Evolutionary conservation across 2,113 vertebrate species (phyloP).

Genomic region (Drymodes brunneopygia): DNA sequence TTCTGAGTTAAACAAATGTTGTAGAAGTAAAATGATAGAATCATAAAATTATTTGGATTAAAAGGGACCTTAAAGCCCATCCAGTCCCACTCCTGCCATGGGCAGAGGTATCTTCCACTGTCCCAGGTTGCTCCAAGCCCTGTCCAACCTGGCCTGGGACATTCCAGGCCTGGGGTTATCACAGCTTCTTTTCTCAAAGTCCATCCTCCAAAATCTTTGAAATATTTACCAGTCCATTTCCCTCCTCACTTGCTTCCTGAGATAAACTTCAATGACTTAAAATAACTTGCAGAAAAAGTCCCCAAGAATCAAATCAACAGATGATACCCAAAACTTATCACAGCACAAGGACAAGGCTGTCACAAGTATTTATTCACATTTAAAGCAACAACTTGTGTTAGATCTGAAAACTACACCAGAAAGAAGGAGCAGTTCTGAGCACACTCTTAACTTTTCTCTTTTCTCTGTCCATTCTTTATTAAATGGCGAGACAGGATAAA

Average conservation of each 20-base stretch:
- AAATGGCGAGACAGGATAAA: accelerated
- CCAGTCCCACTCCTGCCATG: too few species aligned
- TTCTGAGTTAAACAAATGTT: neutral
- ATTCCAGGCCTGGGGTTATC: neutral
- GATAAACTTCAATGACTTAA: neutral
- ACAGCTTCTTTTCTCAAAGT: neutral
- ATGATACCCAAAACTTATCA: neutral
- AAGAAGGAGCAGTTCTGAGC: neutral
- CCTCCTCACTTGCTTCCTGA: neutral
- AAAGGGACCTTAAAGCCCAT: neutral
- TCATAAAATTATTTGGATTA: neutral
- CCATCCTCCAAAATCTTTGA: neutral
- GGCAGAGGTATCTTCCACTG: neutral
- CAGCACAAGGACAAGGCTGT: neutral
- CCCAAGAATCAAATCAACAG: neutral
- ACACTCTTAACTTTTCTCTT: neutral
- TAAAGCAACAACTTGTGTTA: neutral
- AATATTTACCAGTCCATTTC: neutral
- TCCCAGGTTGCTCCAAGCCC: neutral
- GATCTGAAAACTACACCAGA: neutral
- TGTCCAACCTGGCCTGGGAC: accelerated
- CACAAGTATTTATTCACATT: neutral
- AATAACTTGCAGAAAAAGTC: neutral
- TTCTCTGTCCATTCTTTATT: neutral
- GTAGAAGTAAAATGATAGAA: neutral